A percentile compares a stretch with the other conserved stretches of the same genome.
Evolutionary conservation across 2,797 vertebrate species (phyloP).

Genomic region (Caiman crocodilus): DNA sequence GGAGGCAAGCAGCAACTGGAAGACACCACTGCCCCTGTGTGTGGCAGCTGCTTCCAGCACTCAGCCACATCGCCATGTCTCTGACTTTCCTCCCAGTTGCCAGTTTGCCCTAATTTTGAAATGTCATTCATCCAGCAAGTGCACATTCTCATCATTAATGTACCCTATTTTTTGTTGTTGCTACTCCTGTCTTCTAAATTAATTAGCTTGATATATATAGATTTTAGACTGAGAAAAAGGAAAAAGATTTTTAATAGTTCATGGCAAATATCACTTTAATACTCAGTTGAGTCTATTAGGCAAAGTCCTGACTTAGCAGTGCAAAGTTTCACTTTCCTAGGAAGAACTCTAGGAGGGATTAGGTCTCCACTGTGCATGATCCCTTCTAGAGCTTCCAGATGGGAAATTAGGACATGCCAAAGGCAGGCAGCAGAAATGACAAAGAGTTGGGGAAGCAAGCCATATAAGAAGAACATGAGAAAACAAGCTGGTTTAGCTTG

Average conservation of each 20-base stretch:
- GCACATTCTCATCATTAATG: neutral
- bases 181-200: neutral
- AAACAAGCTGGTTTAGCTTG: too few species aligned
- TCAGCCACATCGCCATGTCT: too few species aligned
- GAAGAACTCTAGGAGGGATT: neutral
- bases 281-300: neutral
- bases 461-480: too few species aligned
- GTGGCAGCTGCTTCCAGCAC: too few species aligned
- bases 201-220: neutral
- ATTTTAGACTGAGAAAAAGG: neutral
- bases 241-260: neutral
- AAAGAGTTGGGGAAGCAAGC: too few species aligned
- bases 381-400: neutral
- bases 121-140: neutral
- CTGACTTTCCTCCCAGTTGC: neutral
- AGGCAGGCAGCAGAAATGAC: too few species aligned
- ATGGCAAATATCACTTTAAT: neutral
- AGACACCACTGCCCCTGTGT: too few species aligned
- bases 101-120: neutral
- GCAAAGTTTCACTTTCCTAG: neutral
- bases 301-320: neutral
- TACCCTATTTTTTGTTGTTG: neutral
- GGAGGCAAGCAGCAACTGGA: too few species aligned
- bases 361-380: too few species aligned
- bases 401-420: neutral